Percentiles rank a stretch among this genome's conserved stretches.
phyloP scores from a whole-genome alignment of 2,888 invertebrate species.

The Phalangium opilio region DNA sequence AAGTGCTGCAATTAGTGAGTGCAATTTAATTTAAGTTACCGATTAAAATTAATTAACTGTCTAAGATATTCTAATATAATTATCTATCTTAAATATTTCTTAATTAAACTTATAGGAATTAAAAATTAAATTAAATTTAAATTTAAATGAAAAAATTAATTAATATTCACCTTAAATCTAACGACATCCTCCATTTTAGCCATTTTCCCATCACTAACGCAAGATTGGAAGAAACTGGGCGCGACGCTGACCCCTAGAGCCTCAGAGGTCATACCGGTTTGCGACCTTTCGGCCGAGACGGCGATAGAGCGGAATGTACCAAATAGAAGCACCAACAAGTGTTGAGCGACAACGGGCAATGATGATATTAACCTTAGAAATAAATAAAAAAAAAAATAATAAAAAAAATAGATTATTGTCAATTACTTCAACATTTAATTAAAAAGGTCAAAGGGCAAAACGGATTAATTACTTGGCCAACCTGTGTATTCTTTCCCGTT shows the following conservation, averaged over 20 bases:
- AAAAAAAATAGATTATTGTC: slow-evolving; percentile 1
- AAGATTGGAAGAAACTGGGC: slow-evolving; percentile 89
- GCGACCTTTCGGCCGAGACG: slow-evolving; percentile 72
- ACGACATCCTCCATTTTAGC: slow-evolving; percentile 92
- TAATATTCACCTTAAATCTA: slow-evolving; percentile 62
- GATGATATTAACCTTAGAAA: slow-evolving; percentile 62
- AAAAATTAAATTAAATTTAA: neutral
- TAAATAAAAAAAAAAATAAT: slow-evolving; percentile 6
- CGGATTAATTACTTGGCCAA: slow-evolving; percentile 6
- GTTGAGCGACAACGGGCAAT: slow-evolving; percentile 71
- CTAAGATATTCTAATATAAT: too few species aligned
- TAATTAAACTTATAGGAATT: neutral
- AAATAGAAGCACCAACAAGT: slow-evolving; percentile 81
- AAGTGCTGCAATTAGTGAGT: too few species aligned
- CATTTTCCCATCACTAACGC: slow-evolving; percentile 84
- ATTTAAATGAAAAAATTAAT: slow-evolving; percentile 3
- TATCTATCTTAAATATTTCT: too few species aligned
- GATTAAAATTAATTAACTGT: too few species aligned
- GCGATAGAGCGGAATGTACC: slow-evolving; percentile 93
- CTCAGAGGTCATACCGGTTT: slow-evolving; percentile 87
- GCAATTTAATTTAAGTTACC: too few species aligned
- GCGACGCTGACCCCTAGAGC: slow-evolving; percentile 89
- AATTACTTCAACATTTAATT: neutral
- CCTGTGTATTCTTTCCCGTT: slow-evolving; percentile 61
- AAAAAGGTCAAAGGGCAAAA: neutral